These are phyloP conservation scores for Synanceia verrucosa DNA, from an alignment of 2,797 vertebrate genomes.

Conservation along the genomic window DNA sequence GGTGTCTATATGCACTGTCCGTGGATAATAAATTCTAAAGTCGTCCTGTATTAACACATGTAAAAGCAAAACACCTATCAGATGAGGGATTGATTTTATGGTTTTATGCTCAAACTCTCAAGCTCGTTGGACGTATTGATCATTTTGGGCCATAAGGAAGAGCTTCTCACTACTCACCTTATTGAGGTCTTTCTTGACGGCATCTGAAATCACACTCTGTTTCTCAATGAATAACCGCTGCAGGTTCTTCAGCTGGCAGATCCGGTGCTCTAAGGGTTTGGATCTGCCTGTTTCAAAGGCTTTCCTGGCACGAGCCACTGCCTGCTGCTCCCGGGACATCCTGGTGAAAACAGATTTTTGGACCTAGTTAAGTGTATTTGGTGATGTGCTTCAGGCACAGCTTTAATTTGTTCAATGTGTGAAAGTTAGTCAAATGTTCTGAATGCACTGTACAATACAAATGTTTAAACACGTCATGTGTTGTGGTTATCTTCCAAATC, in stretches of 20 bases:
- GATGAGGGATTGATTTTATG: not conserved
- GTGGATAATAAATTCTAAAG: too few species aligned
- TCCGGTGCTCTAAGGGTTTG: conserved; percentile 85
- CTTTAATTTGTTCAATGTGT: not conserved
- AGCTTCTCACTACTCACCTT: conserved; percentile 77
- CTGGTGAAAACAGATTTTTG: conserved; percentile 34
- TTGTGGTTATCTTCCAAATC: not conserved
- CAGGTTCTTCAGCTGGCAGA: conserved; percentile 88
- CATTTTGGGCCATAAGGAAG: not conserved
- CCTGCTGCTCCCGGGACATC: conserved; percentile 84
- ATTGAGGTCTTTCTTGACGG: conserved; percentile 86
- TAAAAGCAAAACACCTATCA: too few species aligned
- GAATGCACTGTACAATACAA: not conserved
- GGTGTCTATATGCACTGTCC: too few species aligned
- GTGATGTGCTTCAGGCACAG: not conserved
- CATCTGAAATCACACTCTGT: conserved; percentile 80
- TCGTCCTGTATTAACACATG: too few species aligned
- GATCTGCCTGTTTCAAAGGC: conserved; percentile 86
- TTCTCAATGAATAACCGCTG: conserved; percentile 83
- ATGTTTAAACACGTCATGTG: not conserved
- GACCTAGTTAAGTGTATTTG: not conserved
- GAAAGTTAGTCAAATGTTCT: not conserved
- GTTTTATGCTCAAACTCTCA: not conserved
- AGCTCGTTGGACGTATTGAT: not conserved
- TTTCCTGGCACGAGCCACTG: conserved; percentile 82